These are phyloP conservation scores for Oryzias curvinotus DNA, from an alignment of 2,113 vertebrate species.

Conservation along the genomic window DNA sequence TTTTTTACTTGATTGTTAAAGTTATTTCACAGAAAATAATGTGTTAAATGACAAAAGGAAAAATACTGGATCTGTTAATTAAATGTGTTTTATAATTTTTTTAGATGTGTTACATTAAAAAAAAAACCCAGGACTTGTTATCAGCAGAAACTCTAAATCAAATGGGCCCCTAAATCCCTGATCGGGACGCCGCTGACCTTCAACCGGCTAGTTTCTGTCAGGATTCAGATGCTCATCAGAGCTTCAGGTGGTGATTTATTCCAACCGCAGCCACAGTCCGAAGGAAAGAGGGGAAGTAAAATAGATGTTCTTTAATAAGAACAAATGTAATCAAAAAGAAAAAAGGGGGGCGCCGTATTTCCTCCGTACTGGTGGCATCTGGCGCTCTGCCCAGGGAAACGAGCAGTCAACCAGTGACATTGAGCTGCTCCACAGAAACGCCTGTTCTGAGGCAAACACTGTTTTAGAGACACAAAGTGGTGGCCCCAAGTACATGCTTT, in stretches of 20 bases:
- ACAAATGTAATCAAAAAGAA: constrained; percentile 47
- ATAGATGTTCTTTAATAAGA: constrained; percentile 47
- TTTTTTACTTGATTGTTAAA: too few relatives aligned
- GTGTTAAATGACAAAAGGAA: too few relatives aligned
- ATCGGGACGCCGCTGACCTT: too few relatives aligned
- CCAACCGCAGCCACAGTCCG: constrained; percentile 6
- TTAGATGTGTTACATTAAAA: too few relatives aligned
- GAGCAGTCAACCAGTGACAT: constrained; percentile 3
- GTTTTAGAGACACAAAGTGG: not conserved
- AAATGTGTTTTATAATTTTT: too few relatives aligned
- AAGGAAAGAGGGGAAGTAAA: constrained; percentile 7
- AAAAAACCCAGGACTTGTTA: rapidly evolving
- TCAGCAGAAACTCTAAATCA: too few relatives aligned
- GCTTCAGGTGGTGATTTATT: not conserved
- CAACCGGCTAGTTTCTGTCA: too few relatives aligned
- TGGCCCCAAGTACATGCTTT: not conserved
- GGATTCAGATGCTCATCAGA: too few relatives aligned
- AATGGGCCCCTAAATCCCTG: too few relatives aligned
- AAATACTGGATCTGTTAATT: too few relatives aligned
- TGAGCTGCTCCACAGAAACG: constrained; percentile 16
- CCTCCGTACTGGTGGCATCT: constrained; percentile 42
- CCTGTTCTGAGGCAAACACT: constrained; percentile 6
- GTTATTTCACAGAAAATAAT: too few relatives aligned
- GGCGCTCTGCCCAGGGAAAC: constrained; percentile 33
- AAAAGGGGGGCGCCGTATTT: constrained; percentile 25